Conservation (phyloP, 2,888 invertebrate genomes). For the Thecophora atra region DNA sequence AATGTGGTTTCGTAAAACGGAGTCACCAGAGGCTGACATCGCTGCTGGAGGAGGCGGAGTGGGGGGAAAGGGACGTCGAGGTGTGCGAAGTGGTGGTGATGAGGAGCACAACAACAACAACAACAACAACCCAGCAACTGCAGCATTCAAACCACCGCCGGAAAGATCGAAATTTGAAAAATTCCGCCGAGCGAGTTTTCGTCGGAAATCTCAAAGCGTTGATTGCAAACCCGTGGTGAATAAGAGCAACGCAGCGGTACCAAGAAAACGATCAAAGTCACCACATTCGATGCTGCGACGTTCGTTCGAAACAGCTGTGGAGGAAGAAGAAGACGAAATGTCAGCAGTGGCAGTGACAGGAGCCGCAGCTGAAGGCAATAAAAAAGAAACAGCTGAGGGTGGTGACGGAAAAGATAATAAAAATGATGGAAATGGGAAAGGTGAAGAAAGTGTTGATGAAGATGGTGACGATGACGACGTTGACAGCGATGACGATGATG, state of each 20-base stretch:
- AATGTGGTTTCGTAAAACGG: constrained; percentile 48
- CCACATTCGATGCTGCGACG: constrained; percentile 44
- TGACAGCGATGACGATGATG: constrained; percentile 31
- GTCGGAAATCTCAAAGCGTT: constrained; percentile 44
- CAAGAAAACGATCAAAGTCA: constrained; percentile 51
- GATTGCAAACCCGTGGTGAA: neutral
- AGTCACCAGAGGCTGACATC: constrained; percentile 37
- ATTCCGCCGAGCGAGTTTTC: constrained; percentile 51
- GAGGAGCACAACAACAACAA: constrained; percentile 35
- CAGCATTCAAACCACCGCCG: neutral
- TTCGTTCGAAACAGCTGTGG: constrained; percentile 45
- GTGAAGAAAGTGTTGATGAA: constrained; percentile 38
- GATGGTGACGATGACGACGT: constrained; percentile 37
- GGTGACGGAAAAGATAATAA: neutral
- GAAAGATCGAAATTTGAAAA: constrained; percentile 49
- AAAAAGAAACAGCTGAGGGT: neutral
- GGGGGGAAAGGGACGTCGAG: constrained; percentile 33
- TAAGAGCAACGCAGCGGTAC: constrained; percentile 26
- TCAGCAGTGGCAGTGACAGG: neutral
- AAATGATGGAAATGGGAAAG: neutral
- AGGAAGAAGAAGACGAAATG: constrained; percentile 44
- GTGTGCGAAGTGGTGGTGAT: no score
- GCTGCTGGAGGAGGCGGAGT: constrained; percentile 36
- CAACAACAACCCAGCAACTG: constrained; percentile 23
- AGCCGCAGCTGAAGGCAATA: neutral